phyloP scores from a whole-genome alignment of 2,113 vertebrate species.

The Ivindomyrus marchei region DNA sequence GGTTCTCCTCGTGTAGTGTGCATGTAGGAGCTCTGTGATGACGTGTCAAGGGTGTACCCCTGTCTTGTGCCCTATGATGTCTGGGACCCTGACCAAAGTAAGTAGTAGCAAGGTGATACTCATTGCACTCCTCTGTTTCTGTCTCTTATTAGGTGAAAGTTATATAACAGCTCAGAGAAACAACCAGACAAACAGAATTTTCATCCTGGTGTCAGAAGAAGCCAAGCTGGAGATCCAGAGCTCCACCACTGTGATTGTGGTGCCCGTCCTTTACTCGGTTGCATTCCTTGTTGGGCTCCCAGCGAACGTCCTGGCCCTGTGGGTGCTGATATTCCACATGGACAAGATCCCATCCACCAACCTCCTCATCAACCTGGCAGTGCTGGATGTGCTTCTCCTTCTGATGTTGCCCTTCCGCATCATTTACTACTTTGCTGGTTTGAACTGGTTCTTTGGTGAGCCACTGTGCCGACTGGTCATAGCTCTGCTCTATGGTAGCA shows the following conservation, averaged over 20 bases:
- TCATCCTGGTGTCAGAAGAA: constrained; percentile 37
- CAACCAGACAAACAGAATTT: not conserved
- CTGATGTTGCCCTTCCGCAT: constrained; percentile 72
- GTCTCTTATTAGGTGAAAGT: not conserved
- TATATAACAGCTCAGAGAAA: too few relatives aligned
- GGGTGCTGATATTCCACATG: constrained; percentile 64
- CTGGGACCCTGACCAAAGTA: not conserved
- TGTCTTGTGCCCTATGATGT: not conserved
- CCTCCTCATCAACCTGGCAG: constrained; percentile 76
- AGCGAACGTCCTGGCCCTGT: constrained; percentile 69
- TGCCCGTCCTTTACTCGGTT: constrained; percentile 66
- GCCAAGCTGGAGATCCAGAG: constrained; percentile 44
- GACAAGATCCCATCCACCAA: constrained; percentile 64
- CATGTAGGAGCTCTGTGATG: not conserved
- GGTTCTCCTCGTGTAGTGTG: not conserved
- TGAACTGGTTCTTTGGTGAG: constrained; percentile 77
- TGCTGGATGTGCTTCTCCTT: constrained; percentile 65
- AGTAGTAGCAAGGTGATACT: not conserved
- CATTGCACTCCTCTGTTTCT: not conserved
- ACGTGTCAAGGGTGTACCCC: not conserved
- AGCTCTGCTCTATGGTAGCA: constrained; percentile 73
- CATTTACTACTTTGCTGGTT: constrained; percentile 71
- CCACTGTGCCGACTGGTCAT: constrained; percentile 64
- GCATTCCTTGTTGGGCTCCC: constrained; percentile 69
- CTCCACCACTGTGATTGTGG: constrained; percentile 43